Evolutionary conservation across 2,888 invertebrate genomes (phyloP), one percentile per base, ranked within the genome.

Genomic region (Stomorhina lunata): DNA sequence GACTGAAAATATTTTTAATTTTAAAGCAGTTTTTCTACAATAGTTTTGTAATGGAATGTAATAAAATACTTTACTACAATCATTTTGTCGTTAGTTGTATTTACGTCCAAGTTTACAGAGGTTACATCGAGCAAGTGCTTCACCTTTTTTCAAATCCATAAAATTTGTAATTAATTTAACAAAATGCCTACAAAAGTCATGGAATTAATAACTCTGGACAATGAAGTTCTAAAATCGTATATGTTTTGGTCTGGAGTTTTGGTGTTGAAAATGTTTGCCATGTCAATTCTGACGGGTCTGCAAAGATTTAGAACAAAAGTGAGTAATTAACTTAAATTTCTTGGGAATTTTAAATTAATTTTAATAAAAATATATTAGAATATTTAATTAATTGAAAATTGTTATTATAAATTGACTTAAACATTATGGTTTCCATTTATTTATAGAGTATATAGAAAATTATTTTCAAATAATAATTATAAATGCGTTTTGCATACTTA

Each of bases 301-400:
- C 87, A 88, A 57, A 86, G 92, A 25, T 88, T 91, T 50, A 86
- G 84, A 34, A 92, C 91, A 45, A 84, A 86, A 88, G 92, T 92
- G 83, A 50, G 80, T 80, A n/a, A n/a, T n/a, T 32, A 15, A 7
- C 4, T 20, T 15, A 4, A 29, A 29, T 9, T 3, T 50, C n/a
- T 50, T 50, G 15, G 1, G 2, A n/a, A n/a, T n/a, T 12, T 37
- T 37, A 37, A 12, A 12, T 37, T n/a, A 37, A n/a, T 37, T 37
- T 37, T 4, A n/a, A n/a, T n/a, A n/a, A n/a, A n/a, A n/a, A n/a
- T n/a, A n/a, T n/a, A n/a, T n/a, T n/a, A n/a, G n/a, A n/a, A n/a
- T n/a, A n/a, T n/a, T n/a, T n/a, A n/a, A n/a, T n/a, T n/a, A n/a
- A n/a, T n/a, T n/a, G n/a, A n/a, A n/a, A n/a, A n/a, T n/a, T n/a